Base-by-base conservation (phyloP, 2,797 vertebrate genomes). In the Selene dorsalis region DNA sequence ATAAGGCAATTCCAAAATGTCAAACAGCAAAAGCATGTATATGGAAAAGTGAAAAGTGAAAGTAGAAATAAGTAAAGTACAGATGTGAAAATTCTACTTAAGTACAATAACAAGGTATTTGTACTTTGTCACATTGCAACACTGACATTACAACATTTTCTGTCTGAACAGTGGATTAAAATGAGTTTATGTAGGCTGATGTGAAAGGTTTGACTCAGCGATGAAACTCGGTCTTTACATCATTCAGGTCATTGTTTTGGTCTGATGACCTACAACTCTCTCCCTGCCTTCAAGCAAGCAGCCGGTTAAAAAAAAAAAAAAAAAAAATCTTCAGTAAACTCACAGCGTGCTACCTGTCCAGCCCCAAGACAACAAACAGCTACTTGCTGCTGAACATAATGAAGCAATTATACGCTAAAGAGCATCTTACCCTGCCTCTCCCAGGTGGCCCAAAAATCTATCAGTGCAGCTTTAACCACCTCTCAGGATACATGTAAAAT, bases 21-120 rank as follows among this genome's bases (percentile, higher is more conserved):
- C 28, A 26, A 39, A 43, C 24, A 32, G 69, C 62, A 52, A 70
- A 53, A 38, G 13, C 60, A n/a, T n/a, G n/a, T n/a, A 66, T 43
- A 35, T 24, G 30, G 50, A 64, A 56, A 61, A 30, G 30, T 30
- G 5, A 30, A 30, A 30, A 35, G 32, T 35, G 32, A 35, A 35
- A 35, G 32, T 35, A 35, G 32, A 35, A 35, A 35, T 9, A 35
- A 8, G 30, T 30, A 30, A 35, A 35, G 32, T 35, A 35, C 32
- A 35, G 6, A 35, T 35, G 7, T 35, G 32, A 6, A 6, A 35
- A 35, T 35, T 35, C 6, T 35, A 6, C 6, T 35, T 35, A 5
- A 35, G 32, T 7, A 35, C 6, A 35, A 2, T 35, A 35, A 35
- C 32, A 35, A 8, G 32, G 32, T 35, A 35, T 35, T 35, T 35